Evolutionary conservation across 1,140 invertebrate species (phyloP), one percentile per base, ranked within the genome.

Genomic region (Drosophila lini): DNA sequence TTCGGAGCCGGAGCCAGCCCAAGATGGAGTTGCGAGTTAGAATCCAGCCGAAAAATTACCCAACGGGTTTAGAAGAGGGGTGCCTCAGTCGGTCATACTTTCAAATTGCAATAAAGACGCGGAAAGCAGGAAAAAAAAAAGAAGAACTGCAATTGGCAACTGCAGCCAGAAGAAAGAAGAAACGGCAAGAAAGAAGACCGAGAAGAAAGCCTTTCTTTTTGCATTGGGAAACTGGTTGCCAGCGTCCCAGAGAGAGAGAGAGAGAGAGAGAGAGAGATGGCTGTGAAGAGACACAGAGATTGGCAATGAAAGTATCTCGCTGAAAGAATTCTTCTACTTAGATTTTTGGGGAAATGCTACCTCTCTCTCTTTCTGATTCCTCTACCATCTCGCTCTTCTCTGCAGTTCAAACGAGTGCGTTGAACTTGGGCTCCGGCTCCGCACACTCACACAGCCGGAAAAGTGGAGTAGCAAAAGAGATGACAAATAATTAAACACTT

Each of bases 201-300:
- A 84, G 52, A 88, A 88, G 84, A 88, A 88, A 88, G 84, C 77
- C 84, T 88, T 88, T 88, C 84, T 89, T 88, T 85, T 88, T 80
- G 84, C 80, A 77, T 60, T 59, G 61, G 74, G 47, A 68, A 88
- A 88, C 84, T 88, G 84, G 84, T 89, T 82, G 31, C 28, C 19
- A 42, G 50, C 45, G 28, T 10, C 6, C 22, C 50, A 40, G 19
- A 48, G 64, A 40, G 19, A 48, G 64, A 71, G 64, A 40, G 19
- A 40, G 19, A 48, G 64, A 40, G 19, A 48, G 64, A 71, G 64
- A 40, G 19, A 48, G 50, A 71, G 42, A 55, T 63, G 67, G 53
- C 58, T 16, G 62, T 44, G 52, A 59, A 79, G 82, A 80, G 74
- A 76, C 64, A 68, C 65, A 86, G 71, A 82, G 80, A 79, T 82